phyloP scores from a whole-genome alignment of 2,888 invertebrate genomes.

The Tetrapedia diversipes region DNA sequence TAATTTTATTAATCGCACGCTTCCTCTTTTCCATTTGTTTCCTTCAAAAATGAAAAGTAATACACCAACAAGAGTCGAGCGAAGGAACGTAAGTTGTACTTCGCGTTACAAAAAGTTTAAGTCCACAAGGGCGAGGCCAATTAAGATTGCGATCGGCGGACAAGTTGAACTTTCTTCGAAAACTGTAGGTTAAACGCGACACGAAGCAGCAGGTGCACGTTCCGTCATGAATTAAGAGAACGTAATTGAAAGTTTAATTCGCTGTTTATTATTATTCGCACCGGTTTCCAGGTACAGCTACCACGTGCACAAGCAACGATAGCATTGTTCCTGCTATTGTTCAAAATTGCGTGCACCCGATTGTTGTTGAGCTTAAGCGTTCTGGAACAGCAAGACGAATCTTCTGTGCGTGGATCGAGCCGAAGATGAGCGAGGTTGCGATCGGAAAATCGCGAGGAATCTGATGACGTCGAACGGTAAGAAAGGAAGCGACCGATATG shows the following conservation, averaged over 20 bases:
- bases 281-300: background rate
- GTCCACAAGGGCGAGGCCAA: background rate
- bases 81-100: no score
- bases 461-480: conserved; percentile 18
- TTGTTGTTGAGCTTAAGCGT: background rate
- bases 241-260: background rate
- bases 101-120: no score
- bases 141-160: background rate
- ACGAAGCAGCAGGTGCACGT: background rate
- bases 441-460: conserved; percentile 29
- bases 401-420: background rate
- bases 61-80: no score
- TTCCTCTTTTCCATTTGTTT: no score
- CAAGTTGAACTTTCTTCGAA: background rate
- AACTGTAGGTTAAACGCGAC: background rate
- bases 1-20: no score
- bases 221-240: background rate
- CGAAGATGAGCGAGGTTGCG: conserved; percentile 9
- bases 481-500: conserved; percentile 11
- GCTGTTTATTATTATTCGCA: background rate
- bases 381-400: background rate
- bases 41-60: no score
- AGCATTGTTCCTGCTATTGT: conserved; percentile 34
- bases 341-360: background rate
- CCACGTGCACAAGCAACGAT: conserved; percentile 4